Base-by-base conservation (phyloP, 37 sponge, comb jelly and placozoan genomes). In the Theonella swinhoei region DNA sequence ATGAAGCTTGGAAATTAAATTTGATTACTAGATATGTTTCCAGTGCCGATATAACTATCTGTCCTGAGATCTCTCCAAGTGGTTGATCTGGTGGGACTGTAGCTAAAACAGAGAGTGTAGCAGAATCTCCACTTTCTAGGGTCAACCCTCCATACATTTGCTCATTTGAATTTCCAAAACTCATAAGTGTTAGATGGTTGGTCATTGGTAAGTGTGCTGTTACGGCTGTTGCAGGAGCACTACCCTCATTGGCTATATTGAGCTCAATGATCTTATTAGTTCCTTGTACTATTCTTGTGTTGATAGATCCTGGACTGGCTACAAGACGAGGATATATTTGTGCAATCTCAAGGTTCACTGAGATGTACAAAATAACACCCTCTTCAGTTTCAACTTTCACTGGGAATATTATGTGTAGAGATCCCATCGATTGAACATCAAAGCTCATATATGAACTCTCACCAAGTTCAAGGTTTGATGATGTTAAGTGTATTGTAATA, bases 191-290 rank as follows among this genome's bases (percentile, higher is more conserved):
- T 37, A 70, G 25, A 70, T 70, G 26, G 32, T 68, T 30, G 2
- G 35, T 80, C 8, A 23, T 14, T 29, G 81, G 81, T 20, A 80
- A 32, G 1, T 70, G 5, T 42, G 61, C 71, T 26, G 39, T 43
- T 4, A 82, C 83, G 61, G 29, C 36, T 62, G 29, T 37, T 23
- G 73, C 83, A 29, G 33, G n/a, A 38, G 64, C 65, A 62, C 83
- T 72, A 23, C 83, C 83, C 31, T 38, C 41, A 73, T 82, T 82
- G 29, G 83, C 73, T 36, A 82, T 33, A 32, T 82, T 82, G 65
- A 82, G 73, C 42, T 73, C 28, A 28, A 82, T 62, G 25, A 82
- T 42, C 14, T 28, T 64, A 20, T 64, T 33, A 34, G 40, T 82
- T 73, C 83, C 83, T 73, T 42, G 39, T 61, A 82, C 40, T 38